Evolutionary conservation across 2,888 invertebrate genomes (phyloP).

Genomic region (Germaria angustata): DNA sequence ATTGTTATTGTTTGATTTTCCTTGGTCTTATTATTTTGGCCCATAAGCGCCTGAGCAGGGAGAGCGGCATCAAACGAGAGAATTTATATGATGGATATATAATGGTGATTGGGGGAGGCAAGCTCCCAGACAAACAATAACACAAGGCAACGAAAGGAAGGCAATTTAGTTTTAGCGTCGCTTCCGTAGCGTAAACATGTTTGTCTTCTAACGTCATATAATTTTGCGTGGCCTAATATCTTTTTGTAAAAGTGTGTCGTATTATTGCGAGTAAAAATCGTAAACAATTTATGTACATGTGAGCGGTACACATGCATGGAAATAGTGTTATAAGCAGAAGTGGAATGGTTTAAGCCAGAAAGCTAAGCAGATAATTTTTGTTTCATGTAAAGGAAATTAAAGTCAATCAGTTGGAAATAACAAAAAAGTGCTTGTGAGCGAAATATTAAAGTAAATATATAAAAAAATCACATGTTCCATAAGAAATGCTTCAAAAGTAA

Average conservation of each 20-base stretch:
- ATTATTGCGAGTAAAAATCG: neutral
- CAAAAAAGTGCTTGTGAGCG: too few species aligned
- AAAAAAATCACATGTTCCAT: too few species aligned
- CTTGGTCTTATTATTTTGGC: neutral
- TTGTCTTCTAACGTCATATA: constrained; percentile 17
- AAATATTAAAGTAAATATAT: too few species aligned
- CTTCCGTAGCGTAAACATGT: constrained; percentile 49
- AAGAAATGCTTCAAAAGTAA: too few species aligned
- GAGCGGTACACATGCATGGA: neutral
- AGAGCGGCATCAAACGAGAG: constrained; percentile 26
- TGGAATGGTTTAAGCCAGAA: neutral
- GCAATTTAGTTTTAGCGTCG: constrained; percentile 46
- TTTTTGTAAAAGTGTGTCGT: neutral
- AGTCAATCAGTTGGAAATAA: too few species aligned
- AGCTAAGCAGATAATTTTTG: neutral
- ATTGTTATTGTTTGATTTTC: neutral
- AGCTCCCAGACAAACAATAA: constrained; percentile 30
- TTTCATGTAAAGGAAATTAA: neutral
- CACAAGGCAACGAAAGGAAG: constrained; percentile 20
- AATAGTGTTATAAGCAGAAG: too few species aligned
- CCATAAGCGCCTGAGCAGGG: constrained; percentile 53
- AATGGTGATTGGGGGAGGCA: neutral
- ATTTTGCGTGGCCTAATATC: neutral
- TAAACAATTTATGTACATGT: constrained; percentile 15
- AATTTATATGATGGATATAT: neutral